Evolutionary conservation across 1,140 invertebrate species (phyloP).

Genomic region (Agrypnia vestita): DNA sequence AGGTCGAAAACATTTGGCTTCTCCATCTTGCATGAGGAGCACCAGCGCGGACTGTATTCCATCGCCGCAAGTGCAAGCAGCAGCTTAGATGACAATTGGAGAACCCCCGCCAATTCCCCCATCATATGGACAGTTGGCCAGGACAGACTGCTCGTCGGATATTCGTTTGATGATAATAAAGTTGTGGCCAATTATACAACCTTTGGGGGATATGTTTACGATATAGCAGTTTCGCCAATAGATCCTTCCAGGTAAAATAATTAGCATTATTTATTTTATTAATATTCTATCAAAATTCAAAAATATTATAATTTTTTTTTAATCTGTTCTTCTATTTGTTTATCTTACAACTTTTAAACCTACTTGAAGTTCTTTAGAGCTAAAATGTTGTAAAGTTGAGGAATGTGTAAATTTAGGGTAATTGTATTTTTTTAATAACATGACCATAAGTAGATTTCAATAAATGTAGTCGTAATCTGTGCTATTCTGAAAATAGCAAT

Average conservation of each 20-base stretch:
- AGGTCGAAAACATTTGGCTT: constrained; percentile 35
- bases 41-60: constrained; percentile 49
- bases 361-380: no score
- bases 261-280: not conserved
- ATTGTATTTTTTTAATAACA: no score
- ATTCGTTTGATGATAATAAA: constrained; percentile 67
- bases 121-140: constrained; percentile 77
- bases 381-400: no score
- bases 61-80: constrained; percentile 25
- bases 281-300: not conserved
- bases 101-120: not conserved
- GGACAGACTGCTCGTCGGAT: constrained; percentile 78
- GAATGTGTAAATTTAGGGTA: no score
- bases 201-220: constrained; percentile 79
- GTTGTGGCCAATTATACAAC: constrained; percentile 74
- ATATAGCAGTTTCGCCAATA: constrained; percentile 78
- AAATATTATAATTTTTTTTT: not conserved
- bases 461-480: no score
- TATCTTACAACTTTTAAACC: no score
- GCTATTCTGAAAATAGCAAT: no score
- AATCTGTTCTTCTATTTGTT: no score
- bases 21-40: constrained; percentile 47
- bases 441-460: no score
- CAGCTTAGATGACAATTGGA: constrained; percentile 17
- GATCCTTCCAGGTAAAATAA: constrained; percentile 76